A percentile compares a stretch with the other conserved stretches of the same genome.
Evolutionary conservation across 2,888 invertebrate species (phyloP).

Genomic region (Clusia tigrina): DNA sequence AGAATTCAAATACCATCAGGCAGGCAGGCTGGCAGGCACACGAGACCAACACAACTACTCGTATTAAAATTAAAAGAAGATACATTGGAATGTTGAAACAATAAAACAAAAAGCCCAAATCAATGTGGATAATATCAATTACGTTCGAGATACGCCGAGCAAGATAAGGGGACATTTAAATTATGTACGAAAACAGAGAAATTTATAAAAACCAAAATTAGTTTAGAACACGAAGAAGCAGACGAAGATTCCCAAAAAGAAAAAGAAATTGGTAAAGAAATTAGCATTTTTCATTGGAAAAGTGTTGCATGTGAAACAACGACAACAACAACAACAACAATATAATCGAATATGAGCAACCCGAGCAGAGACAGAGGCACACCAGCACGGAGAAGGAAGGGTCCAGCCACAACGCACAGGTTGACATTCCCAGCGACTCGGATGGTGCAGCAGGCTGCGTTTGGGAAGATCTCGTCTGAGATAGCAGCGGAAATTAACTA

Average conservation of each 20-base stretch:
- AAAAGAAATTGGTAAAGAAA: neutral
- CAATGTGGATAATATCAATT: conserved; percentile 56
- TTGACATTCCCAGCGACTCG: neutral
- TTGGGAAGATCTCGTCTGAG: conserved; percentile 19
- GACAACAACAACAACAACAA: neutral
- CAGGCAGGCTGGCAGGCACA: neutral
- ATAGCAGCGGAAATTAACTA: conserved; percentile 26
- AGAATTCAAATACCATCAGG: conserved; percentile 24
- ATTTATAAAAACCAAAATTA: conserved; percentile 22
- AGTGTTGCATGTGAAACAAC: neutral
- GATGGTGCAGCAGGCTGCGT: too few species aligned
- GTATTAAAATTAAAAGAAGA: conserved; percentile 6
- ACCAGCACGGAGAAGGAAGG: neutral
- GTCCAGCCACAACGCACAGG: too few species aligned
- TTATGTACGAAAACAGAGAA: conserved; percentile 42
- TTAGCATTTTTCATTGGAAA: conserved; percentile 32
- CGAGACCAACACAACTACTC: conserved; percentile 15
- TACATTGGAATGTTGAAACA: conserved; percentile 33
- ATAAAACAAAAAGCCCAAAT: conserved; percentile 38
- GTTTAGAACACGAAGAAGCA: conserved; percentile 13
- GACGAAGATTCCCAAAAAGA: neutral
- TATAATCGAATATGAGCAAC: neutral
- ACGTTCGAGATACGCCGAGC: conserved; percentile 53
- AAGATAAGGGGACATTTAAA: conserved; percentile 49
- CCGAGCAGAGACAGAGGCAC: neutral